Evolutionary conservation across 2,113 vertebrate species (phyloP), one percentile per base, ranked within the genome.

Genomic region (Scopus umbretta): DNA sequence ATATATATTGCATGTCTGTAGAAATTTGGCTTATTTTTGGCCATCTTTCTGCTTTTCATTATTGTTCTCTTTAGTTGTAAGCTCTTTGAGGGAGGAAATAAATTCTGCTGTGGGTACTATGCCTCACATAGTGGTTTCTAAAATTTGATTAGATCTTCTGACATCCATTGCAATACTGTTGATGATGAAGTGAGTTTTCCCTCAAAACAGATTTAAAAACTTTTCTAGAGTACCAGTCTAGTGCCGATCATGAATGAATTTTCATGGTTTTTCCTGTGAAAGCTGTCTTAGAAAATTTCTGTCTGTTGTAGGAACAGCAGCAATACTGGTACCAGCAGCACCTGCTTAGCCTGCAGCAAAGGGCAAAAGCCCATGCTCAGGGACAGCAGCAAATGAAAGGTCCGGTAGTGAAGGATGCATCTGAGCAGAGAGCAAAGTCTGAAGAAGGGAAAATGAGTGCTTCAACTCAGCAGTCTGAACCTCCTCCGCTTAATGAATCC

Each of bases 251-350:
- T 87, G 15, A 81, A 58, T 79, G 61, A 13, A 45, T 91, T 87
- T 88, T 38, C 15, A 0, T 74, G 34, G 0, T 23, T 72, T 89
- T 81, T 73, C 61, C 27, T 9, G 1, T 76, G 49, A 84, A 91
- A 95, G 29, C 30, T 62, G 7, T 92, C 55, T 95, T 66, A 85
- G 73, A 96, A 90, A 94, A 78, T 87, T 26, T 92, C 74, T 85
- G 8, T 96, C 62, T 86, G 0, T 92, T 97, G 21, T 94, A 99
- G 99, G 98, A 99, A 34, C 99, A 99, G 90, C 99, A 99, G 93
- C 99, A 99, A 38, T 99, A 98, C 94, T 99, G 99, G 99, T 99
- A 99, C 94, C 98, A 99, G 87, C 99, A 99, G 84, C 99, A 99
- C 97, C 97, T 99, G 80, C 98, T 99, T 95, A 99, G 99, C 96